A percentile compares a stretch with the other conserved stretches of the same genome.
These are phyloP conservation scores for Falcunculus frontatus DNA, from an alignment of 2,113 vertebrate genomes.

Conservation along the genomic window DNA sequence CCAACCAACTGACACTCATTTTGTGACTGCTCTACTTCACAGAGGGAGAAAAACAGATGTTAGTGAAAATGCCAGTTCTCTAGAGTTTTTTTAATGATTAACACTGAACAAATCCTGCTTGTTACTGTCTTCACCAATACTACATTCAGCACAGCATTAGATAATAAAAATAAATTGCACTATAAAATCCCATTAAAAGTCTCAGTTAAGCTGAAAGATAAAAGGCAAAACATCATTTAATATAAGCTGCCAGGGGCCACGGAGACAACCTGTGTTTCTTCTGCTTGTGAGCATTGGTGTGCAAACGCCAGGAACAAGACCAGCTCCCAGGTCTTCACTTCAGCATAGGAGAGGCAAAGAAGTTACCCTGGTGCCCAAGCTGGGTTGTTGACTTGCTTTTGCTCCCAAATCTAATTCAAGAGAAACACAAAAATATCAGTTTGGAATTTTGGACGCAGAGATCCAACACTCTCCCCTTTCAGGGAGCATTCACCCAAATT, in stretches of 20 bases:
- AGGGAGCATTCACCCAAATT: too few relatives aligned
- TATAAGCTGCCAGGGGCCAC: background rate
- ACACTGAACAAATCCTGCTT: background rate
- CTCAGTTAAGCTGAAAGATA: slow-evolving; percentile 54
- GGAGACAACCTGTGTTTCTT: background rate
- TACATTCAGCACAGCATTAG: background rate
- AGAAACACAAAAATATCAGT: background rate
- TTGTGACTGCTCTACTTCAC: background rate
- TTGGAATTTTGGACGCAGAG: background rate
- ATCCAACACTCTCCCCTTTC: accelerated
- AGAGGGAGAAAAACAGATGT: background rate
- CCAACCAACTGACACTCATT: background rate
- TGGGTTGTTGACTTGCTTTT: slow-evolving; percentile 85
- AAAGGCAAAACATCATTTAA: background rate
- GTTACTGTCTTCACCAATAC: background rate
- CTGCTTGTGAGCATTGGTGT: background rate
- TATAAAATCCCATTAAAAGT: slow-evolving; percentile 65
- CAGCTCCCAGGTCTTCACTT: slow-evolving; percentile 67
- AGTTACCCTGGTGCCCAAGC: slow-evolving; percentile 82
- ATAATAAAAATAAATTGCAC: slow-evolving; percentile 66
- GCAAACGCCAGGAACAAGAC: background rate
- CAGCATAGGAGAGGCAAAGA: slow-evolving; percentile 90
- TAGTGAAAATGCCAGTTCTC: background rate
- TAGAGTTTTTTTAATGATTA: background rate
- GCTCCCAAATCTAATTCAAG: slow-evolving; percentile 84